Conservation (phyloP, 1,140 invertebrate species). For the Alviniconcha marisindica region DNA sequence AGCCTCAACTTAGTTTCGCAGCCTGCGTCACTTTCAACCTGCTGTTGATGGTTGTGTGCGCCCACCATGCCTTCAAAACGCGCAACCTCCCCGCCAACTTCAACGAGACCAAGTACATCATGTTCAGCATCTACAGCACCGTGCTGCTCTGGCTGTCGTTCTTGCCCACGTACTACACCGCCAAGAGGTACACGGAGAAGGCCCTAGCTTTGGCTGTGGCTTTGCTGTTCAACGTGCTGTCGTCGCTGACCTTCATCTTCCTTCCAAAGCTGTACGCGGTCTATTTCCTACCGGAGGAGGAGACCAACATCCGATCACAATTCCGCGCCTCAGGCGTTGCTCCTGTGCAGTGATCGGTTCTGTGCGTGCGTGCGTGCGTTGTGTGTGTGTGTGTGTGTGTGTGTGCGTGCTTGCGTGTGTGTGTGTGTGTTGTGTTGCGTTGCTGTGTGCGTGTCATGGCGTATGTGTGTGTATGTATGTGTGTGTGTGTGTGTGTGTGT, state of each 20-base stretch:
- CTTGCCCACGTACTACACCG: conserved; percentile 60
- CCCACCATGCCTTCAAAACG: conserved; percentile 88
- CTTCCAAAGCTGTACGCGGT: conserved; percentile 76
- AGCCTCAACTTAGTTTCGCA: conserved; percentile 42
- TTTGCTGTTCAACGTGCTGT: conserved; percentile 53
- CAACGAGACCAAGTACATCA: no score
- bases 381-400: no score
- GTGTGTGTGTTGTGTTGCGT: no score
- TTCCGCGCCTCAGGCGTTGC: no score
- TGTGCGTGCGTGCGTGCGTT: no score
- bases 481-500: no score
- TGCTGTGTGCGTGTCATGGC: no score
- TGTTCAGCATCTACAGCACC: conserved; percentile 64
- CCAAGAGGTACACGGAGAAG: conserved; percentile 46
- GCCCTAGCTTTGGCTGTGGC: conserved; percentile 52
- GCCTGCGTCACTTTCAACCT: conserved; percentile 87
- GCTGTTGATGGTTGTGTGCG: conserved; percentile 90
- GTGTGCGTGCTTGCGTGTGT: no score
- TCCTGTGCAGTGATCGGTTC: no score
- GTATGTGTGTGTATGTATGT: no score
- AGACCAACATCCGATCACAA: no score
- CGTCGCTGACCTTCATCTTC: conserved; percentile 56
- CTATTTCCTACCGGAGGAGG: conserved; percentile 71
- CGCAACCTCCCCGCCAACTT: conserved; percentile 65
- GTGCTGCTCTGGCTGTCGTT: conserved; percentile 66